Base-by-base conservation (phyloP, 37 sponge, comb jelly and placozoan species). In the Dysidea cf. avara region DNA sequence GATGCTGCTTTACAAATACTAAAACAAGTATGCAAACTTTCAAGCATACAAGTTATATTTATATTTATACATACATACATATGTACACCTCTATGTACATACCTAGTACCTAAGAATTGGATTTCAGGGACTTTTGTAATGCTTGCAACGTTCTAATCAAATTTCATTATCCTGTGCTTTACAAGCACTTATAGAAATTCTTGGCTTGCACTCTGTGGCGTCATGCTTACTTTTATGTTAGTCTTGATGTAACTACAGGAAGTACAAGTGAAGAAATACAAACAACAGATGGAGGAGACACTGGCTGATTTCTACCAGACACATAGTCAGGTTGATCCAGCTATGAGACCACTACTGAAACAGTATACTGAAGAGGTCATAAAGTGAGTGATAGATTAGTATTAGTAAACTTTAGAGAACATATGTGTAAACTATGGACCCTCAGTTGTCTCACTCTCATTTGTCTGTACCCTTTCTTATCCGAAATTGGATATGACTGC, bases 1-100 rank as follows among this genome's bases (percentile, higher is more conserved):
- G 86, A 83, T 9, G 53, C 72, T 30, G 81, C 82, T 1, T 68
- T 30, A 22, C 39, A 20, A 16, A 35, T 92, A 2, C 86, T 92
- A 0, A 34, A 36, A n/a, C 94, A 93, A 86, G 91, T 90, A 37
- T 0, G 22, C n/a, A n/a, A n/a, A n/a, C n/a, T n/a, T n/a, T n/a
- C 21, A 21, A 62, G 32, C 40, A 72, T 67, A 20, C 39, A 17
- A 36, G 21, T n/a, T 65, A 31, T 58, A 31, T 14, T 35, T 58
- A 67, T n/a, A 5, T 72, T 13, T n/a, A 21, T 72, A 67, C 26
- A n/a, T 63, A n/a, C n/a, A n/a, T n/a, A n/a, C n/a, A n/a, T n/a
- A n/a, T n/a, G n/a, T n/a, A n/a, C n/a, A n/a, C n/a, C n/a, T n/a
- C n/a, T n/a, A n/a, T n/a, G n/a, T n/a, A n/a, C n/a, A n/a, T n/a